Evolutionary conservation across 1,140 invertebrate species (phyloP).

Genomic region (Amphibalanus amphitrite): DNA sequence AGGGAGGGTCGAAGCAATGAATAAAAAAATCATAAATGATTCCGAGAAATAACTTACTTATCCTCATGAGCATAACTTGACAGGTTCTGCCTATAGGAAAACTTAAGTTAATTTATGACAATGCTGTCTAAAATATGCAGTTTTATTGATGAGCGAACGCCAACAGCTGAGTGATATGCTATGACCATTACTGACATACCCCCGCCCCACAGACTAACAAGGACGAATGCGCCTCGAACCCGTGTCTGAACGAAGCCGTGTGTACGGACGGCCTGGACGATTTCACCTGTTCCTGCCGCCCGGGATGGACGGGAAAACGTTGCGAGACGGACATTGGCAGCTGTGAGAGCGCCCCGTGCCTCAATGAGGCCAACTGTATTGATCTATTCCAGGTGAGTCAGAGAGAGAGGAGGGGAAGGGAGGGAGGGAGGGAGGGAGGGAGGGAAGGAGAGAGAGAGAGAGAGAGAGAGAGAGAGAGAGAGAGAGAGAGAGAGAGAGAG

Average conservation of each 20-base stretch:
- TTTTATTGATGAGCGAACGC: too few species aligned
- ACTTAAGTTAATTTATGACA: too few species aligned
- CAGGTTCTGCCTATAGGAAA: too few species aligned
- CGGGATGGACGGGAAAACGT: constrained; percentile 70
- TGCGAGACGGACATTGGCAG: constrained; percentile 76
- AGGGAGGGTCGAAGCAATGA: too few species aligned
- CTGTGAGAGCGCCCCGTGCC: constrained; percentile 67
- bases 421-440: constrained; percentile 1
- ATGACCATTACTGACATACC: too few species aligned
- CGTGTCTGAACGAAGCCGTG: constrained; percentile 73
- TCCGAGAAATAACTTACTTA: too few species aligned
- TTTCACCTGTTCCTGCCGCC: constrained; percentile 63
- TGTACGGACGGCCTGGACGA: constrained; percentile 70
- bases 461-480: not conserved
- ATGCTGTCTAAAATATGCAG: too few species aligned
- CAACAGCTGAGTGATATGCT: too few species aligned
- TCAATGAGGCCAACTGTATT: constrained; percentile 82
- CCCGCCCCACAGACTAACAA: constrained; percentile 40
- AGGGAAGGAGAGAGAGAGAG: not conserved
- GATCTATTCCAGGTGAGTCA: constrained; percentile 49
- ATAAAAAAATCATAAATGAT: too few species aligned
- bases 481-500: too few species aligned
- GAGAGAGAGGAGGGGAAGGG: constrained; percentile 5
- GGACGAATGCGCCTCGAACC: constrained; percentile 71
- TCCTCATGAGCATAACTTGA: too few species aligned